These are phyloP conservation scores for Mayetiola destructor DNA, from an alignment of 2,888 invertebrate species.

Conservation along the genomic window DNA sequence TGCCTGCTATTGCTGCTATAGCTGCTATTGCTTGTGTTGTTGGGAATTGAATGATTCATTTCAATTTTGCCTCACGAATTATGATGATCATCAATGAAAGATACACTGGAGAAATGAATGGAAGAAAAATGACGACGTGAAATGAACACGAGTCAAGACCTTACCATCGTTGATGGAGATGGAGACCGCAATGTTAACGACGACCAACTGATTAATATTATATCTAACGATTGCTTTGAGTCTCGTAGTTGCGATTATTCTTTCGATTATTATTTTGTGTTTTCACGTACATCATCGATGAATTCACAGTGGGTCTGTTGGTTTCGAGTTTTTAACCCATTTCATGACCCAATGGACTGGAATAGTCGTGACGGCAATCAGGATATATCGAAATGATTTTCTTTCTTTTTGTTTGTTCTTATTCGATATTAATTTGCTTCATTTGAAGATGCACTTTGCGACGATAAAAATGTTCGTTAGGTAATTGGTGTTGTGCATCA, in stretches of 20 bases:
- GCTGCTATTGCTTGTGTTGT: too few relatives aligned
- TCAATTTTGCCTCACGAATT: too few relatives aligned
- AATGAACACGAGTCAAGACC: conserved; percentile 11
- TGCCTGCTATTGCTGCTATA: too few relatives aligned
- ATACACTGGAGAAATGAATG: background rate
- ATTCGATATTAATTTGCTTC: background rate
- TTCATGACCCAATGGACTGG: background rate
- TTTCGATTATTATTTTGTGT: background rate
- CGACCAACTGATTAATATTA: conserved; percentile 6
- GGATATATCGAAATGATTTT: background rate
- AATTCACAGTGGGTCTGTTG: too few relatives aligned
- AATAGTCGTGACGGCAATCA: conserved; percentile 5
- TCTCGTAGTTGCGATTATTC: background rate
- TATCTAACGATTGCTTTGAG: background rate
- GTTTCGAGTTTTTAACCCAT: background rate
- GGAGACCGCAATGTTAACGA: conserved; percentile 1
- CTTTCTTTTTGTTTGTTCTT: background rate
- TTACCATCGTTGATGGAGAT: too few relatives aligned
- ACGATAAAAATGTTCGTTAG: background rate
- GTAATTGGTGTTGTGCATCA: conserved; percentile 13
- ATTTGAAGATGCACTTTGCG: conserved; percentile 3
- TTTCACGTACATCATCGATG: too few relatives aligned
- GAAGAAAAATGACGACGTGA: background rate
- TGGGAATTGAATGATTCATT: too few relatives aligned
- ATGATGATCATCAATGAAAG: too few relatives aligned